Conservation (phyloP, 2,797 vertebrate species). For the Sciaenops ocellatus region DNA sequence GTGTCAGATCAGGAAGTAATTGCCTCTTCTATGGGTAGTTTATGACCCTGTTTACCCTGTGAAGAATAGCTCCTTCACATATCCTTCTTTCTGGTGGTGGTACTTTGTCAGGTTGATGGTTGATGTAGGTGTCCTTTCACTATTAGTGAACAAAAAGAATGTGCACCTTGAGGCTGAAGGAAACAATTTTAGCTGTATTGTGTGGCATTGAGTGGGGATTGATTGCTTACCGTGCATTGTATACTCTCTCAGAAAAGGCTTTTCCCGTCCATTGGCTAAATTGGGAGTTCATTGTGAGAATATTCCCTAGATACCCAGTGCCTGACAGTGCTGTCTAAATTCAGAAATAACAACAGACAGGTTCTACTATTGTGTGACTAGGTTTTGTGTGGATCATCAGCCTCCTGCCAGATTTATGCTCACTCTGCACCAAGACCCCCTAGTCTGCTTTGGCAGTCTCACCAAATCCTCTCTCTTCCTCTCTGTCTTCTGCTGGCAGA, state of each 20-base stretch:
- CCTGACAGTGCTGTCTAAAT: conserved; percentile 44
- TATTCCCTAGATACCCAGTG: conserved; percentile 40
- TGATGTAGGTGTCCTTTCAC: conserved; percentile 55
- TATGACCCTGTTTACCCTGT: conserved; percentile 86
- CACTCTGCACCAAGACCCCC: conserved; percentile 61
- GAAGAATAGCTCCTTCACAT: conserved; percentile 70
- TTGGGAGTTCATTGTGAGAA: conserved; percentile 59
- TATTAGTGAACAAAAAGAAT: conserved; percentile 68
- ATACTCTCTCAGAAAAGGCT: conserved; percentile 40
- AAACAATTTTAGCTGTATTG: conserved; percentile 59
- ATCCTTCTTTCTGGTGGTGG: conserved; percentile 45
- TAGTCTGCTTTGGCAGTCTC: conserved; percentile 65
- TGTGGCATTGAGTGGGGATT: conserved; percentile 45
- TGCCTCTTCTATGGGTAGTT: conserved; percentile 85
- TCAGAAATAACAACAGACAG: conserved; percentile 55
- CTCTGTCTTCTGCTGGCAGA: conserved; percentile 69
- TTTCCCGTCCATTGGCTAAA: conserved; percentile 52
- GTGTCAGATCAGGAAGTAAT: conserved; percentile 88
- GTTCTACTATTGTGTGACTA: conserved; percentile 56
- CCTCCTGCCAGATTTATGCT: conserved; percentile 62
- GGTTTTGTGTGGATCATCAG: conserved; percentile 65
- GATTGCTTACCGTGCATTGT: conserved; percentile 58
- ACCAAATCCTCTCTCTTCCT: conserved; percentile 68
- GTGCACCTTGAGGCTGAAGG: conserved; percentile 58
- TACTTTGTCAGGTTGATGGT: conserved; percentile 53